Base-by-base conservation (phyloP, 53 echinoderm and acorn worm species). In the Temnopleurus reevesii region DNA sequence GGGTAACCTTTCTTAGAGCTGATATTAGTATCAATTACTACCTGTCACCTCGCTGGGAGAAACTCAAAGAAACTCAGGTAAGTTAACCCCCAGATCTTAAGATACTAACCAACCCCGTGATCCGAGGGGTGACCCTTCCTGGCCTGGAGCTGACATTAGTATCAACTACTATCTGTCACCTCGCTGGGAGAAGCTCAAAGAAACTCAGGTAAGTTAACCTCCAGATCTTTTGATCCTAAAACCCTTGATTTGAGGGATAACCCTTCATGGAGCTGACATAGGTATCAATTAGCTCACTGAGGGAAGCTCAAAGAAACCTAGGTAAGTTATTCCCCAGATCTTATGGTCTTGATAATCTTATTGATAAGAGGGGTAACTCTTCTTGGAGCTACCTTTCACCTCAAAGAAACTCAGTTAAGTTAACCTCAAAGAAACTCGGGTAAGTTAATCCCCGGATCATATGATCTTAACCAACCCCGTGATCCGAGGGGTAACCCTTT, bases 61-160 rank as follows among this genome's bases (percentile, higher is more conserved):
- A n/a, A n/a, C n/a, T n/a, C n/a, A n/a, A n/a, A n/a, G n/a, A n/a
- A n/a, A n/a, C n/a, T n/a, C n/a, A n/a, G n/a, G n/a, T n/a, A n/a
- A n/a, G n/a, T n/a, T n/a, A n/a, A n/a, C n/a, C n/a, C n/a, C n/a
- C n/a, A n/a, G n/a, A n/a, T n/a, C n/a, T n/a, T n/a, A n/a, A n/a
- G 63, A 92, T 97, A 38, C 93, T 97, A 0, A 76, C 91, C 30
- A 89, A 91, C 36, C 86, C 95, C 17, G 89, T 97, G 12, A 92
- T 97, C 76, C 97, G 97, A 30, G 95, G 95, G n/a, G 92, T 93
- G 55, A 97, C 97, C 10, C 93, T 97, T 84, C n/a, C n/a, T n/a
- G n/a, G n/a, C 91, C 91, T 53, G 97, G 97, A 30, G 92, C 97
- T 8, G 46, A 65, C 35, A 63, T 91, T 58, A 95, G 97, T 7